These are phyloP conservation scores for Perithous albicinctus DNA, from an alignment of 2,888 invertebrate genomes.

Conservation along the genomic window DNA sequence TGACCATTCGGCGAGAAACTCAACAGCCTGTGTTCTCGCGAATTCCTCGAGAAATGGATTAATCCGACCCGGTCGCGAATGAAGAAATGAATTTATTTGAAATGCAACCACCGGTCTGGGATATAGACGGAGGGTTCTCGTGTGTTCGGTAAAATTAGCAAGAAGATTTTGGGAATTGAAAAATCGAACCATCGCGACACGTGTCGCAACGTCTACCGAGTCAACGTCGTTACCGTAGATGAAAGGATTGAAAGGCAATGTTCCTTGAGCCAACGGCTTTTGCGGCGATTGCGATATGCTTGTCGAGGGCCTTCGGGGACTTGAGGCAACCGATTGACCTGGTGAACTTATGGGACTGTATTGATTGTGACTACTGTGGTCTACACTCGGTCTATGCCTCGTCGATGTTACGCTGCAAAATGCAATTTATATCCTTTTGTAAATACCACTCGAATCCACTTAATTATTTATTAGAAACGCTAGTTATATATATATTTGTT, in stretches of 20 bases:
- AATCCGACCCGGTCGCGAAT: constrained; percentile 93
- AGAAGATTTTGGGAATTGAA: constrained; percentile 99
- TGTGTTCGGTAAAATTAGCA: constrained; percentile 99
- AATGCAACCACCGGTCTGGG: constrained; percentile 99
- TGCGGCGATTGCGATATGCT: constrained; percentile 80
- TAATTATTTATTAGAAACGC: background rate
- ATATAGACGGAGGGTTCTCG: constrained; percentile 97
- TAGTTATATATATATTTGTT: background rate
- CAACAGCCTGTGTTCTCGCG: constrained; percentile 98
- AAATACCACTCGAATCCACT: background rate
- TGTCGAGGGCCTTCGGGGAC: constrained; percentile 82
- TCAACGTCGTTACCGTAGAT: constrained; percentile 98
- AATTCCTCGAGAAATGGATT: constrained; percentile 96
- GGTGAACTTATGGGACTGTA: constrained; percentile 82
- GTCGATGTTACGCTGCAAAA: constrained; percentile 82
- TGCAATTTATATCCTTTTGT: background rate
- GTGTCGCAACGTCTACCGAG: constrained; percentile 98
- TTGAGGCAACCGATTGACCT: constrained; percentile 76
- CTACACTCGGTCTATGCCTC: constrained; percentile 81
- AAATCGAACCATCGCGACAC: constrained; percentile 99
- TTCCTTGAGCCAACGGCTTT: constrained; percentile 71
- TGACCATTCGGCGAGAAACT: constrained; percentile 99
- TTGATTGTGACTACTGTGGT: constrained; percentile 67
- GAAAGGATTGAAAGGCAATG: constrained; percentile 90
- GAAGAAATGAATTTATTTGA: constrained; percentile 97